phyloP scores from a whole-genome alignment of 2,888 invertebrate genomes.

The Acanthosepion esculentum region DNA sequence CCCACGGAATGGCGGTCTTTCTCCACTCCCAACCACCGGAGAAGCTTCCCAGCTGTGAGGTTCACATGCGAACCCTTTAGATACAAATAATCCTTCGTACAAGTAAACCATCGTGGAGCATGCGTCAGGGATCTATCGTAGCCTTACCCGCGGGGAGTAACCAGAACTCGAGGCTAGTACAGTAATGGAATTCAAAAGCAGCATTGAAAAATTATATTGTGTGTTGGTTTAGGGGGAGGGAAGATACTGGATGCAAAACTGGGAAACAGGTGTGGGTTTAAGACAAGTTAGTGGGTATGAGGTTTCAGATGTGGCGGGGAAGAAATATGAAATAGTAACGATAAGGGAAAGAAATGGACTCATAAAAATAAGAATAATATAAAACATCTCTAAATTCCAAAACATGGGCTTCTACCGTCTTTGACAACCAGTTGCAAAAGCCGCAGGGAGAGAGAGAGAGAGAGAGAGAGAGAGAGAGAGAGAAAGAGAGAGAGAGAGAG shows the following conservation, averaged over 20 bases:
- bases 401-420: neutral
- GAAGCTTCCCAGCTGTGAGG: conserved; percentile 15
- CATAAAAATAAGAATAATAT: neutral
- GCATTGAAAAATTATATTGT: neutral
- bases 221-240: neutral
- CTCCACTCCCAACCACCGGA: neutral
- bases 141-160: neutral
- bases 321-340: neutral
- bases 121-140: neutral
- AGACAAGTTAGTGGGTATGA: neutral
- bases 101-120: neutral
- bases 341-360: neutral
- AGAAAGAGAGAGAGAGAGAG: neutral
- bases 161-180: neutral
- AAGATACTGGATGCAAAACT: neutral
- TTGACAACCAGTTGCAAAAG: neutral
- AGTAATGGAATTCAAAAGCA: conserved; percentile 5
- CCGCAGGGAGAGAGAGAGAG: neutral
- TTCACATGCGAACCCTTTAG: neutral
- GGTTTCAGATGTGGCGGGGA: neutral
- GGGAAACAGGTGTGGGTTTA: neutral
- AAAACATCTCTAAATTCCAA: neutral
- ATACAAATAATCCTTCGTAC: neutral
- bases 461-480: neutral
- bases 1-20: neutral